These are phyloP conservation scores for Lethenteron reissneri DNA, from an alignment of 2,113 vertebrate genomes.

Conservation along the genomic window DNA sequence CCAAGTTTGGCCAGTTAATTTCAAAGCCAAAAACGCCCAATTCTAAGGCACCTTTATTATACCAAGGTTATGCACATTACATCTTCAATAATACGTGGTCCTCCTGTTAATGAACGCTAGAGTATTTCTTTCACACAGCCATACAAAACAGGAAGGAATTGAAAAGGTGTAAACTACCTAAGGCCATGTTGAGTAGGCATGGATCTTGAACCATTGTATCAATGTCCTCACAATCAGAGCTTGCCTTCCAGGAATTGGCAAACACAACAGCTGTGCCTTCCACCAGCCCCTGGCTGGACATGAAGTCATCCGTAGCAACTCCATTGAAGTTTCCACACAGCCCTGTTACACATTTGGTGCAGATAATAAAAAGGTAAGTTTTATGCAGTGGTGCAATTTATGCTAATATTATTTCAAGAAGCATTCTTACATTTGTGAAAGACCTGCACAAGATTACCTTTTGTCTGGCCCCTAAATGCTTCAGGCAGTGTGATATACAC, in stretches of 20 bases:
- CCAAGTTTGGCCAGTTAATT: too few species aligned
- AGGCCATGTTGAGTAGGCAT: not conserved
- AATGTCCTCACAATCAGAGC: conserved; percentile 17
- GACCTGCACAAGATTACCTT: conserved; percentile 12
- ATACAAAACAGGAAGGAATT: too few species aligned
- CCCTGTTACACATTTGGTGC: conserved; percentile 14
- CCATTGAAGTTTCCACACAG: conserved; percentile 29
- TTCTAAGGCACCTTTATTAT: too few species aligned
- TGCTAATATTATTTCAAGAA: not conserved
- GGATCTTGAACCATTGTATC: conserved; percentile 19
- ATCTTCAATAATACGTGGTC: too few species aligned
- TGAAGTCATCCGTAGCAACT: conserved; percentile 27
- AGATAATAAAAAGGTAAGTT: too few species aligned
- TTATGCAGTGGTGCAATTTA: not conserved
- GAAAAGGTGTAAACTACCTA: not conserved
- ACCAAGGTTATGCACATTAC: too few species aligned
- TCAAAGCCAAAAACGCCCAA: too few species aligned
- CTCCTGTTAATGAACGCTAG: too few species aligned
- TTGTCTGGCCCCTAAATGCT: conserved; percentile 13
- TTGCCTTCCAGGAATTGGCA: conserved; percentile 22
- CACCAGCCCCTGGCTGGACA: conserved; percentile 19
- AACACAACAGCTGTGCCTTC: conserved; percentile 22
- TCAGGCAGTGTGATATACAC: conserved; percentile 20
- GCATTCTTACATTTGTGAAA: not conserved
- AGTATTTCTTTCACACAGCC: not conserved